These are phyloP conservation scores for Solea senegalensis DNA, from an alignment of 2,113 vertebrate species.

Conservation along the genomic window DNA sequence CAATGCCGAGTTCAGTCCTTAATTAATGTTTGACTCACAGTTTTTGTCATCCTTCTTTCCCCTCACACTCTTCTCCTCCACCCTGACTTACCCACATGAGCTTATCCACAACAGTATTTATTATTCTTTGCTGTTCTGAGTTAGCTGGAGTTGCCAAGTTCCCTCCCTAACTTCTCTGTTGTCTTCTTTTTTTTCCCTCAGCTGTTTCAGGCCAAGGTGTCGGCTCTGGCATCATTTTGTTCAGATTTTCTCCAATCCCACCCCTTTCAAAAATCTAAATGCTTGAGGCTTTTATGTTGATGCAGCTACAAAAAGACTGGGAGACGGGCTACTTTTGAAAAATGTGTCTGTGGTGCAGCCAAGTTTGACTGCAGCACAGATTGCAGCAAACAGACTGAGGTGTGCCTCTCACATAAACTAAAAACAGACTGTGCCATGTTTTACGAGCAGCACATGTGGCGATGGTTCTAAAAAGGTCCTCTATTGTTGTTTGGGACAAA, in stretches of 20 bases:
- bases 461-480: background rate
- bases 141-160: constrained; percentile 59
- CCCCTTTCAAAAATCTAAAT: constrained; percentile 65
- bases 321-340: constrained; percentile 62
- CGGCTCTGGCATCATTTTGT: constrained; percentile 65
- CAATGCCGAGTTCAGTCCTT: constrained; percentile 46
- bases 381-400: constrained; percentile 52
- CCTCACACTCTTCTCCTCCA: constrained; percentile 8
- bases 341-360: constrained; percentile 61
- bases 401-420: constrained; percentile 55
- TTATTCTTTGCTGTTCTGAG: constrained; percentile 55
- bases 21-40: constrained; percentile 70
- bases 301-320: constrained; percentile 67
- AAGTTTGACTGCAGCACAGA: constrained; percentile 57
- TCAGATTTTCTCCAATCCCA: constrained; percentile 60
- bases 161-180: constrained; percentile 61
- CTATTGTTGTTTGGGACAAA: background rate
- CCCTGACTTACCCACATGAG: constrained; percentile 22
- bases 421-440: constrained; percentile 42
- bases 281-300: constrained; percentile 64
- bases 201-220: constrained; percentile 57
- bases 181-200: constrained; percentile 51
- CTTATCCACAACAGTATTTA: constrained; percentile 50
- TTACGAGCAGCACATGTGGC: constrained; percentile 9
- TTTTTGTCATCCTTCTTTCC: constrained; percentile 50